Evolutionary conservation across 2,888 invertebrate genomes (phyloP), one percentile per base, ranked within the genome.

Genomic region (Drosophila kokeensis): DNA sequence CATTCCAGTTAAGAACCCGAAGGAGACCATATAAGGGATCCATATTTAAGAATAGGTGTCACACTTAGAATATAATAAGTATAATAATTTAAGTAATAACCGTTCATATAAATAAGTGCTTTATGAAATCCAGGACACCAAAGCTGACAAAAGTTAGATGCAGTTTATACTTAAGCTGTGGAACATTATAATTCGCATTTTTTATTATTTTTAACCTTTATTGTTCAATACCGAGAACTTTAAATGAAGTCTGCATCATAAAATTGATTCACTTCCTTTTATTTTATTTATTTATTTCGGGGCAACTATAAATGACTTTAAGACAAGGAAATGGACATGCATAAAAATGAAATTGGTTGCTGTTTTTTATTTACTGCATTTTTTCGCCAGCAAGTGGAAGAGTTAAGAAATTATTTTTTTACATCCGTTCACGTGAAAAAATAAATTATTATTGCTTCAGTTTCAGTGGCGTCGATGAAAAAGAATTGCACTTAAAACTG

Each of bases 401-500:
- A 53, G 61, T 73, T 24, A 55, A 58, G 59, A 57, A 40, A 61
- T 50, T 42, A 49, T 34, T 55, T 32, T 62, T 8, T 57, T 42
- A 1, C 24, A 52, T 52, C 21, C 11, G 40, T 10, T 57, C 54
- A 15, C 7, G 48, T 29, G 45, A 8, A 36, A 50, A 66, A 68
- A 64, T 79, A 82, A 81, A 84, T 81, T 70, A 63, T 74, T 70
- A 69, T 79, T 73, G 65, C 68, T 52, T 57, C 30, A n/a, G 54
- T 55, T 70, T 48, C 67, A 11, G 24, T n/a, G 70, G 76, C 58
- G 5, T 38, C 73, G 73, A 81, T 82, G 75, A 61, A 73, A 76
- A 69, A 76, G 60, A 81, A 79, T 76, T 76, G 81, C 64, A 68
- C 67, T 77, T 82, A 36, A 82, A 77, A 76, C 71, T 72, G 75